Evolutionary conservation across 2,797 vertebrate genomes (phyloP), one percentile per base, ranked within the genome.

Genomic region (Pagetopsis macropterus): DNA sequence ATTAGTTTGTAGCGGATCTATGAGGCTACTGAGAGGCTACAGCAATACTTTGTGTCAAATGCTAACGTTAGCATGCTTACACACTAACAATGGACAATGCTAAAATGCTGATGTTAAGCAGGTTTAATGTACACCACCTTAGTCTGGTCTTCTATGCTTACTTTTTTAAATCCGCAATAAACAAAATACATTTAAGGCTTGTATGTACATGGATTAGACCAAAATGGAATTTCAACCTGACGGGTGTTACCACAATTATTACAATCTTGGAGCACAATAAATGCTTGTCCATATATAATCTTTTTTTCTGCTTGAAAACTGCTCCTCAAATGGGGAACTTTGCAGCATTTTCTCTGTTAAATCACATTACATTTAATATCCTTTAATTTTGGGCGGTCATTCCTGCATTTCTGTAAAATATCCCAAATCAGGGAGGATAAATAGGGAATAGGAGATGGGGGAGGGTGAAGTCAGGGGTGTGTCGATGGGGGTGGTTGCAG

Each of bases 401-500:
- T 16, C 43, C 1, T 43, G 10, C 17, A 40, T 59, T 40, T 40
- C 15, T 68, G 5, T 52, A 37, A 61, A 70, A 64, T 27, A 17
- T 16, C 11, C 44, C 15, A 60, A n/a, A 49, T 8, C 12, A 65
- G 44, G 43, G 44, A 33, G 62, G 48, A 50, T 40, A 14, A 61
- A 9, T 52, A 60, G 61, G 55, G 52, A 58, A 33, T 44, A 59
- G 66, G 72, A 70, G 70, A 74, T 78, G 65, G 73, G 74, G 74
- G 78, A 58, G 67, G 48, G 9, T 69, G 31, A 14, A 41, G 68
- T 21, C 33, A 19, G 9, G 60, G 59, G 55, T 67, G 51, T 80
- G 65, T 58, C 55, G 52, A 63, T 80, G 72, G 70, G 54, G 68
- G 69, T 49, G 21, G 51, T 57, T 73, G 76, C 76, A 80, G 78